Conservation (phyloP, 2,113 vertebrate genomes). For the Taurulus bubalis region DNA sequence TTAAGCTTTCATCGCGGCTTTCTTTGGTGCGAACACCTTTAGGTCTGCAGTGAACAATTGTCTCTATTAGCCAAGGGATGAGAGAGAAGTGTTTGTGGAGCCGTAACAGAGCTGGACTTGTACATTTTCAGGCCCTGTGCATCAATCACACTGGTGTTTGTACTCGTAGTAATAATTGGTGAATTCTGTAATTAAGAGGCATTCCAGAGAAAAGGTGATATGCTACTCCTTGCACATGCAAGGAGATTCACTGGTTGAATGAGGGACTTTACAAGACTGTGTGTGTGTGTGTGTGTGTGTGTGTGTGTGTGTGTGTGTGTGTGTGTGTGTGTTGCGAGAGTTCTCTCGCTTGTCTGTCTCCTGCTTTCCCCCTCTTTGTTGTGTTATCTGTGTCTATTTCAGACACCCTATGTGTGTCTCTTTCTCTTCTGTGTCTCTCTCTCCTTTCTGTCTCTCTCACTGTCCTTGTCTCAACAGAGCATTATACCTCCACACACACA, state of each 20-base stretch:
- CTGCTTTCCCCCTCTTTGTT: slow-evolving; percentile 66
- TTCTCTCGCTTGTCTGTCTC: slow-evolving; percentile 66
- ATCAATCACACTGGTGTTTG: slow-evolving; percentile 14
- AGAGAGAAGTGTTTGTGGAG: slow-evolving; percentile 6
- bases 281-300: slow-evolving; percentile 10
- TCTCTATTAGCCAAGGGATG: not conserved
- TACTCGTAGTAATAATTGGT: not conserved
- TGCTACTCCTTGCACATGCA: no score
- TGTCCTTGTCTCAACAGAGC: slow-evolving; percentile 70
- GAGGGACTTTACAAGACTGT: slow-evolving; percentile 24
- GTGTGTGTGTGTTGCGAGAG: slow-evolving; percentile 28
- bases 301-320: slow-evolving; percentile 38
- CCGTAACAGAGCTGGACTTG: not conserved
- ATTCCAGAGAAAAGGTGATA: slow-evolving; percentile 9
- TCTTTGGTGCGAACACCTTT: slow-evolving; percentile 15
- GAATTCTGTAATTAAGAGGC: slow-evolving; percentile 24
- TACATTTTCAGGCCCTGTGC: not conserved
- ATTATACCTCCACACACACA: slow-evolving; percentile 51
- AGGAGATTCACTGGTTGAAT: slow-evolving; percentile 33
- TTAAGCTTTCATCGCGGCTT: slow-evolving; percentile 10
- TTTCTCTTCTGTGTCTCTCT: slow-evolving; percentile 61
- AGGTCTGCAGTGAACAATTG: slow-evolving; percentile 4
- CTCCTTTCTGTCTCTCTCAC: slow-evolving; percentile 57
- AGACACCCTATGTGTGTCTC: slow-evolving; percentile 65
- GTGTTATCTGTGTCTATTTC: slow-evolving; percentile 78